Evolutionary conservation across 2,797 vertebrate genomes (phyloP), one percentile per base, ranked within the genome.

Genomic region (Helicolenus hilgendorfi): DNA sequence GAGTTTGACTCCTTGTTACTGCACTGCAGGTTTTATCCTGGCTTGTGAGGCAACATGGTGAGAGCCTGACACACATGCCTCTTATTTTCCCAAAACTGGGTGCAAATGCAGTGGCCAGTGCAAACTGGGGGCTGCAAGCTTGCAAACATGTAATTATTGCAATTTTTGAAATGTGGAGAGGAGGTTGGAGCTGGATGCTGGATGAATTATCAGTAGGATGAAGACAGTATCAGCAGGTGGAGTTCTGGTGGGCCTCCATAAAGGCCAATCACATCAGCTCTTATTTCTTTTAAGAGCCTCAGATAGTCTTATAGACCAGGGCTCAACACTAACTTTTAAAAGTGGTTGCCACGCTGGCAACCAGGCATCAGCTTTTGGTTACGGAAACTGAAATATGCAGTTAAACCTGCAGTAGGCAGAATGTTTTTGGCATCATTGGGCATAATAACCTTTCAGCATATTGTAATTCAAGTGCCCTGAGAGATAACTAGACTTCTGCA

Each of bases 21-120:
- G 87, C 81, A 56, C 82, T 91, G 90, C 91, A 92, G 83, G 72
- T 78, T 89, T 90, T 83, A 82, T 90, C 55, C 78, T 29, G 78
- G 79, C 74, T 75, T 70, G 56, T 62, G 74, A 77, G 26, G 80
- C 56, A 80, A 72, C 85, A 15, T 69, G 56, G 82, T 35, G 70
- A 73, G 85, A 81, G 55, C 60, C 67, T 84, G 73, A 89, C 76
- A 77, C 79, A 79, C 26, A 26, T 58, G 65, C n/a, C 36, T 83
- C 76, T 89, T 64, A 56, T 86, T 90, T 80, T 62, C 7, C 33
- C 59, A 53, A 91, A 86, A 77, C 45, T 76, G 45, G 29, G 45
- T 65, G 63, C 26, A 73, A 88, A 77, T 81, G 31, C 8, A 77
- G 15, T 26, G 20, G 53, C n/a, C 35, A 58, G 45, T 45, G 49